Evolutionary conservation across 2,797 vertebrate genomes (phyloP), one percentile per base, ranked within the genome.

Genomic region (Alfaro cultratus): DNA sequence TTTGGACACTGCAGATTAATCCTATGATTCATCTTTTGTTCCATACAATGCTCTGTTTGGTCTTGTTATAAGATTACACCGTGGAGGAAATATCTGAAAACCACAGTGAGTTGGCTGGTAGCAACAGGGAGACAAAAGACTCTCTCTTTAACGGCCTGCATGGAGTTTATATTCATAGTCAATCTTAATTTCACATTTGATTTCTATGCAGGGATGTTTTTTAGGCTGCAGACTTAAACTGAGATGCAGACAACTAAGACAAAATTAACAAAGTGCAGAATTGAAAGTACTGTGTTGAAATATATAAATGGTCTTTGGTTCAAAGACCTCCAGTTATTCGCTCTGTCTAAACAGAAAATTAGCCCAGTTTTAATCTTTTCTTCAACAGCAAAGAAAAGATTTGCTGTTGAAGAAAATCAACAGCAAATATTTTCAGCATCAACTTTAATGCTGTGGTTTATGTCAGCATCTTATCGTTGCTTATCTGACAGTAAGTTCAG

Each of bases 11-110:
- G 84, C 49, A 75, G 47, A 62, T 60, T 53, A 23, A 86, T 77
- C 87, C 85, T 76, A 49, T 90, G 86, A 90, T 75, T 89, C 78
- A 80, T 76, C 80, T 81, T 85, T 91, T 87, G 79, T 86, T 85
- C 71, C 79, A 82, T 92, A 91, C 88, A 91, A 89, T 91, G 83
- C 89, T 75, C 80, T 75, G 13, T 72, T 90, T 78, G 89, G 76
- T 85, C 1, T 8, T 74, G 60, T 62, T 75, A 55, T 79, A 47
- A 75, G 75, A 89, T 91, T 89, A 87, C 83, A 83, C 39, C 5
- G 31, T 46, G 64, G 74, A 75, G 74, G 73, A 91, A 86, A 88
- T 80, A 89, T 81, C 55, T 84, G 67, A 71, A 72, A 84, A 86
- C 79, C 78, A 82, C 80, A 67, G 70, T 39, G 78, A 79, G 73